Base-by-base conservation (phyloP, 2,113 vertebrate species). In the Struthidea cinerea region DNA sequence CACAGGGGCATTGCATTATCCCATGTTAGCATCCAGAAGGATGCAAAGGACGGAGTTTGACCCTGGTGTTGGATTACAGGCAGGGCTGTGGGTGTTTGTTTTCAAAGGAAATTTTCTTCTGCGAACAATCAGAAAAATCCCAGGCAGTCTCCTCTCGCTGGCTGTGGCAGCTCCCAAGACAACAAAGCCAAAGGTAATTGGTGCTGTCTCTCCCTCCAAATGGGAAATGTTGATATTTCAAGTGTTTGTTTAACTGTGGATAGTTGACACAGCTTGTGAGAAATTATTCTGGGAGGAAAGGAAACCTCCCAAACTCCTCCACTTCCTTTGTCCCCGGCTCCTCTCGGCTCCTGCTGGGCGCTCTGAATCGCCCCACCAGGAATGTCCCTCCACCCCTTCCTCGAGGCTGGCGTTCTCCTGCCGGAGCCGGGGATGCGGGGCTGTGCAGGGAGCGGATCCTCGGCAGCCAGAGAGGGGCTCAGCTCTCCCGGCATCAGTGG, bases 211-310 rank as follows among this genome's bases (percentile, higher is more conserved):
- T 79, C 88, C 89, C n/a, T 95, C 65, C 16, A 32, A 89, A 90
- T 0, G 32, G 79, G 59, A 93, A 90, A 96, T 96, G 79, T 95
- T 97, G 86, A 92, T 93, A 84, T 97, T 91, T 84, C 35, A 42
- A 87, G 77, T 92, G 75, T 98, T 98, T 98, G 59, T 97, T 97
- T 95, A 95, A 94, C 93, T 68, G 90, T 0, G 49, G 90, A 93
- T 87, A 97, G 97, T 97, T 97, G 97, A 97, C 85, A 93, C 96
- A 98, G 97, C 96, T 98, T 97, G 97, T 96, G 96, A 97, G 95
- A 90, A 95, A 88, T 85, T 52, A 83, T 90, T 93, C 81, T 74
- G 67, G 33, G 76, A 91, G 61, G 81, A 96, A 90, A 96, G 50
- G 46, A 95, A 93, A 79, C 46, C 77, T 97, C 41, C 61, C 47